Conservation (phyloP, 2,888 invertebrate species). For the Drosophila peninsularis region DNA sequence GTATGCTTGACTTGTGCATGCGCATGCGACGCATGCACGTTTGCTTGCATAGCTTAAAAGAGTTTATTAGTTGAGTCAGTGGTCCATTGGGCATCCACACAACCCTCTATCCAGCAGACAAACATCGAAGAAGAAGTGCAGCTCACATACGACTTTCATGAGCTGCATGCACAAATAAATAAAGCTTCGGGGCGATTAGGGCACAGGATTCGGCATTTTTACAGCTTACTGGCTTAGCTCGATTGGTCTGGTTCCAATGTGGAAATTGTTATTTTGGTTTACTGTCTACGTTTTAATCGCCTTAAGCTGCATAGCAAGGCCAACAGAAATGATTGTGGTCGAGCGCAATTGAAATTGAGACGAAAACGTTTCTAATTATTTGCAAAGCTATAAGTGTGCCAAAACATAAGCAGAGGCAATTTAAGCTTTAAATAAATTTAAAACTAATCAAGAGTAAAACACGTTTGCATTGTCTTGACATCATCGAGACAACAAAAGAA, state of each 20-base stretch:
- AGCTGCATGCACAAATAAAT: background rate
- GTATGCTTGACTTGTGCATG: conserved; percentile 60
- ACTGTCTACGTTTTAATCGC: conserved; percentile 26
- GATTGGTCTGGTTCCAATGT: conserved; percentile 24
- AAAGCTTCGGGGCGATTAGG: conserved; percentile 21
- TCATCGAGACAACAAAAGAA: too few species aligned
- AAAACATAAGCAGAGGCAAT: background rate
- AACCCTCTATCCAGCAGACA: background rate
- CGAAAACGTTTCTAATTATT: background rate
- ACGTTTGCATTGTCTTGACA: background rate
- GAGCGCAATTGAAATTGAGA: background rate
- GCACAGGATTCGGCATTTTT: conserved; percentile 28
- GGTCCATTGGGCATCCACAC: background rate
- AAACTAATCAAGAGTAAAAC: background rate
- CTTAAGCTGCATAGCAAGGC: conserved; percentile 17
- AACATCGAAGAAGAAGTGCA: conserved; percentile 17
- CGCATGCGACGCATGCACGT: conserved; percentile 17
- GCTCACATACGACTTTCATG: background rate
- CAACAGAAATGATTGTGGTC: conserved; percentile 1
- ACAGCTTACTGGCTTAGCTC: conserved; percentile 26
- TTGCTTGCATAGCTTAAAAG: conserved; percentile 50
- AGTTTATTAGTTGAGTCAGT: conserved; percentile 56
- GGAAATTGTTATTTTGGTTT: conserved; percentile 8
- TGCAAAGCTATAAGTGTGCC: background rate
- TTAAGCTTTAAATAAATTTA: background rate